Conservation (phyloP, 2,113 vertebrate species). For the Cercocebus atys region DNA sequence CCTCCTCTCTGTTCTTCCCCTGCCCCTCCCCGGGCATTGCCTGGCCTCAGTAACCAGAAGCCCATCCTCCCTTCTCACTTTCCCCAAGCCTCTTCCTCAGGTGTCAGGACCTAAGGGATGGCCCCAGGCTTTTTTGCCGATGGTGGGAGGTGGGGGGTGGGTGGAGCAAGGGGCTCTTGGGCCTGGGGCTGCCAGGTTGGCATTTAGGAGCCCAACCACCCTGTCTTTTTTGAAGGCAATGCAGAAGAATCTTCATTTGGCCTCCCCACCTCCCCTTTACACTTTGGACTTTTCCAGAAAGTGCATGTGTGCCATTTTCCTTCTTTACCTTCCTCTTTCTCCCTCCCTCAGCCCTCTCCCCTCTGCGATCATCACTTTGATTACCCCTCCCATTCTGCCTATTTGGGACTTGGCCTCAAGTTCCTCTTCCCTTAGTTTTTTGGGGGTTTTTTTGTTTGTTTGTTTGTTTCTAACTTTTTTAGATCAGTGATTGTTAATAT, state of each 20-base stretch:
- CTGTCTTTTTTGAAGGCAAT: not conserved
- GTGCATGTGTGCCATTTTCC: not conserved
- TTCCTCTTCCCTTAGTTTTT: not conserved
- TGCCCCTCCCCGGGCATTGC: not conserved
- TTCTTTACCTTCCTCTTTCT: not conserved
- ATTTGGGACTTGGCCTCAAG: not conserved
- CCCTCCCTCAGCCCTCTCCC: not conserved
- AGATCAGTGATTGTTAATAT: not conserved
- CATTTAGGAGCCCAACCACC: not conserved
- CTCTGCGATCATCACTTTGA: not conserved
- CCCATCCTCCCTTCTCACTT: slow-evolving; percentile 27
- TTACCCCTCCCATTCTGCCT: not conserved
- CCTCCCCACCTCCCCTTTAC: not conserved
- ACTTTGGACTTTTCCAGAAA: slow-evolving; percentile 46
- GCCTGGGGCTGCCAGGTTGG: not conserved
- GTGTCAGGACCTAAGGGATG: not conserved
- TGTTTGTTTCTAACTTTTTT: not conserved
- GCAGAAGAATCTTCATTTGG: not conserved
- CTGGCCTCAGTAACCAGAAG: slow-evolving; percentile 43
- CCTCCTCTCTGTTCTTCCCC: not conserved
- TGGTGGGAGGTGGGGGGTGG: not conserved
- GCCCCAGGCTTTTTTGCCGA: not conserved
- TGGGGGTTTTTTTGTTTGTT: too few species aligned
- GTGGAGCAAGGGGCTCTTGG: rapidly evolving
- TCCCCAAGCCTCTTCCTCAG: not conserved